Percentiles rank a stretch among this genome's conserved stretches.
Conservation (phyloP, 2,888 invertebrate genomes). For the Meiosimyza platycephala region DNA sequence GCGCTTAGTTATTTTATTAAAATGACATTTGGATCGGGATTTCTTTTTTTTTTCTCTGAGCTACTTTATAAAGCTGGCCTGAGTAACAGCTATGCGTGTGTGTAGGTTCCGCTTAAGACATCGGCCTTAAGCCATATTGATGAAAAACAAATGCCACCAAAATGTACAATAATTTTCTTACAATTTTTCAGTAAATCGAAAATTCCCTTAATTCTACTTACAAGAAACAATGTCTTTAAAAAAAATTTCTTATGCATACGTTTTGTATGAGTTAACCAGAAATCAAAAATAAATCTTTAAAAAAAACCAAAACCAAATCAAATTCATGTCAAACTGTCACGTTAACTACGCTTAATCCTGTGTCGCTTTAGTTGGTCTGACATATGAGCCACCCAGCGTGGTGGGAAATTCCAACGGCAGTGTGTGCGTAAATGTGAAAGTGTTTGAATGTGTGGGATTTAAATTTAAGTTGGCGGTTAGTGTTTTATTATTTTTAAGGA, state of each 20-base stretch:
- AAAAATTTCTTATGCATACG: neutral
- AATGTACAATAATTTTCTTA: neutral
- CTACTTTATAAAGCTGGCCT: too few relatives aligned
- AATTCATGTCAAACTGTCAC: conserved; percentile 29
- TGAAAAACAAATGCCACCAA: conserved; percentile 25
- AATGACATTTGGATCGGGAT: conserved; percentile 7
- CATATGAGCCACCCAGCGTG: neutral
- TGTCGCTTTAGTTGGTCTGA: conserved; percentile 10
- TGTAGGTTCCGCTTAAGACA: too few relatives aligned
- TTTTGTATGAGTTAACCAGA: neutral
- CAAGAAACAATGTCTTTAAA: neutral
- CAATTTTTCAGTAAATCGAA: conserved; percentile 7
- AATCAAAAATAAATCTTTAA: neutral
- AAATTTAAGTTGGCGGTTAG: neutral
- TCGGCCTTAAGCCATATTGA: conserved; percentile 7
- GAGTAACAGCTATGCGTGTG: too few relatives aligned
- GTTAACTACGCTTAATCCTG: conserved; percentile 27
- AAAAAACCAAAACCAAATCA: conserved; percentile 19
- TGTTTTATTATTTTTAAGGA: neutral
- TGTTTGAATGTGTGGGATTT: neutral
- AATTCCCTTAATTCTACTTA: neutral
- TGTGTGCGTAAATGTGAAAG: neutral
- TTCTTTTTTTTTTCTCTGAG: too few relatives aligned
- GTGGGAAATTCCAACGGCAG: neutral
- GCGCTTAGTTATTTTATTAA: conserved; percentile 10